phyloP scores from a whole-genome alignment of 2,797 vertebrate species.

The Lagodon rhomboides region DNA sequence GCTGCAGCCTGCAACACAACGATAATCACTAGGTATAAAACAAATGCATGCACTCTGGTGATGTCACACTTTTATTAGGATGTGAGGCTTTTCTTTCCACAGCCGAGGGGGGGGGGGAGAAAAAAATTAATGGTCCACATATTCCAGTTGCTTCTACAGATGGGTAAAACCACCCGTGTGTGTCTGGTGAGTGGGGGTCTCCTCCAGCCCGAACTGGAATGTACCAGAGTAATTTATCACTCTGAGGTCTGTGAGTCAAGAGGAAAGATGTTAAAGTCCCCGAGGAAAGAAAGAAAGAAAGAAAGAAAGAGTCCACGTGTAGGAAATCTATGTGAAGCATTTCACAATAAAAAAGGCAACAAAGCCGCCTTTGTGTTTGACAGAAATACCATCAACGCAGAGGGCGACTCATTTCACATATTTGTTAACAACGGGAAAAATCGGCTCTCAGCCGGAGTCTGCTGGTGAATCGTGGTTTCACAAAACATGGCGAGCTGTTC shows the following conservation, averaged over 20 bases:
- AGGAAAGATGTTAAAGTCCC: constrained; percentile 49
- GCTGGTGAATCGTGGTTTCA: neutral
- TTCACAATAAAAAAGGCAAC: constrained; percentile 29
- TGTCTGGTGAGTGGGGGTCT: constrained; percentile 72
- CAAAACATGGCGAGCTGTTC: neutral
- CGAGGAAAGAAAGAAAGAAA: constrained; percentile 7
- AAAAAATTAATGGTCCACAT: constrained; percentile 30
- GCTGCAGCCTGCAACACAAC: constrained; percentile 24
- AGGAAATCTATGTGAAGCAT: constrained; percentile 34
- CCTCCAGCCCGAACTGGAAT: constrained; percentile 66
- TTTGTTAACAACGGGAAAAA: constrained; percentile 1
- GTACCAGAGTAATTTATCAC: constrained; percentile 71
- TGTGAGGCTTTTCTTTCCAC: constrained; percentile 70
- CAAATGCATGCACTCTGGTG: constrained; percentile 61
- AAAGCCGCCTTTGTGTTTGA: constrained; percentile 3
- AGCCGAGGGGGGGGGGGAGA: constrained; percentile 36
- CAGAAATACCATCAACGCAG: neutral
- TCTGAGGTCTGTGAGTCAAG: constrained; percentile 71
- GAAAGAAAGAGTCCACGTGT: constrained; percentile 17
- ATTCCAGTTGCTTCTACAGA: constrained; percentile 74
- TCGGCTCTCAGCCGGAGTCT: neutral
- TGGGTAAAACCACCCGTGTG: constrained; percentile 65
- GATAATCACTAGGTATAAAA: constrained; percentile 76
- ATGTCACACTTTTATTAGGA: constrained; percentile 81
- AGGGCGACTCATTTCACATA: neutral